Percentiles rank a stretch among this genome's conserved stretches.
Evolutionary conservation across 2,113 vertebrate species (phyloP).

Genomic region (Scomber colias): DNA sequence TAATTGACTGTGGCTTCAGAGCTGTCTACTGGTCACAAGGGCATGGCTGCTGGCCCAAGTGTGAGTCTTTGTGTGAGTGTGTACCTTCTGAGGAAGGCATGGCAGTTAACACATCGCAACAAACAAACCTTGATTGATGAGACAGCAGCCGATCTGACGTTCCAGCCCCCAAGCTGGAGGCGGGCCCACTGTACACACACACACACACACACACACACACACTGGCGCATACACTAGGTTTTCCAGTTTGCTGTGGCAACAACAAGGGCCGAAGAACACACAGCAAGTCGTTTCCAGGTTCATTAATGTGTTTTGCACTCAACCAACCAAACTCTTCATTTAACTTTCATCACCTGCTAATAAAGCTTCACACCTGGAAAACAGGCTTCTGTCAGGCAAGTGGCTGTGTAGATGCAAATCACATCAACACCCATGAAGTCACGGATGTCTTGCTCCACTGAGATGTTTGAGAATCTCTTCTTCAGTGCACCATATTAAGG

Average conservation of each 20-base stretch:
- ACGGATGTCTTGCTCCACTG: background rate
- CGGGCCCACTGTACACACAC: slow-evolving; percentile 5
- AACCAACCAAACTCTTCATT: slow-evolving; percentile 41
- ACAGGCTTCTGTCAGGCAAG: background rate
- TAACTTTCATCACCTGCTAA: slow-evolving; percentile 41
- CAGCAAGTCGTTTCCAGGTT: slow-evolving; percentile 20
- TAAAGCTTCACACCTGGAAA: slow-evolving; percentile 28
- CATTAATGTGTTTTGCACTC: slow-evolving; percentile 34
- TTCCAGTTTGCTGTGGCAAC: slow-evolving; percentile 41
- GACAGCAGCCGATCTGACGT: slow-evolving; percentile 19
- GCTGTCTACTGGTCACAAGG: slow-evolving; percentile 35
- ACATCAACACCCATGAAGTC: background rate
- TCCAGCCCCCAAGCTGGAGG: slow-evolving; percentile 27
- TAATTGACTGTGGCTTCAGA: slow-evolving; percentile 37
- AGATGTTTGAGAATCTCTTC: slow-evolving; percentile 1
- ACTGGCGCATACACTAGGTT: too few species aligned
- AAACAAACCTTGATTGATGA: slow-evolving; percentile 54
- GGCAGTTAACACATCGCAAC: slow-evolving; percentile 31
- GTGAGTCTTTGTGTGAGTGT: slow-evolving; percentile 21
- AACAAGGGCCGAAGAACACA: slow-evolving; percentile 7
- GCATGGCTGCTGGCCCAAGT: slow-evolving; percentile 30
- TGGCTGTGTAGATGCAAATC: background rate
- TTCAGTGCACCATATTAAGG: background rate
- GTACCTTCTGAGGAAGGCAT: slow-evolving; percentile 21
- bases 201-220: background rate